phyloP scores from a whole-genome alignment of 1,140 invertebrate species.

The roundworm (Caenorhabditis elegans) region WBcel235 BX284602.5:5878001-5878500 shows the following conservation, averaged over 20 bases:
- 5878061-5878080: constrained; percentile 15
- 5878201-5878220: neutral
- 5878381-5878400: no score
- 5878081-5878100: constrained; percentile 1
- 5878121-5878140: neutral
- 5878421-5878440: no score
- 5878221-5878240: neutral
- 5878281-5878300: neutral
- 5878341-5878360: neutral
- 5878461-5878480: no score
- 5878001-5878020: constrained; percentile 31
- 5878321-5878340: neutral
- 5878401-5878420: no score
- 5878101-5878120: constrained; percentile 27
- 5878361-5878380: no score
- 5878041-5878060: neutral
- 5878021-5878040: constrained; percentile 22
- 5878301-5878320: neutral
- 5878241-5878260: neutral
- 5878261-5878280: constrained; percentile 18
- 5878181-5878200: neutral
- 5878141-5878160: neutral
- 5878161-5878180: neutral
- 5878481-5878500: no score
- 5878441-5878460: no score